Evolutionary conservation across 1,140 invertebrate species (phyloP).

Genomic region (Artemia franciscana): DNA sequence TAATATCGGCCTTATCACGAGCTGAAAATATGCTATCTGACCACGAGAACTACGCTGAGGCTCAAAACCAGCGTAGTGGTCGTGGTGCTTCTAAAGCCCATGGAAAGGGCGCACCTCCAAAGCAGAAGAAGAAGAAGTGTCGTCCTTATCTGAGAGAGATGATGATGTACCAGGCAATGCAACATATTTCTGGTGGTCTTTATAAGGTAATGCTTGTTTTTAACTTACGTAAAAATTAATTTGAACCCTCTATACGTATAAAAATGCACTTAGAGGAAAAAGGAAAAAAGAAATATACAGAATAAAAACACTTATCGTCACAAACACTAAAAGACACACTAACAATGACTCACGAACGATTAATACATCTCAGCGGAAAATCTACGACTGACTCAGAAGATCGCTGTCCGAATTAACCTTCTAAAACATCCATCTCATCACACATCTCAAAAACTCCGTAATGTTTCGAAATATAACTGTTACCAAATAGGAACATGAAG

Average conservation of each 20-base stretch:
- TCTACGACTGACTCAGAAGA: no score
- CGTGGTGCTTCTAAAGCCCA: background rate
- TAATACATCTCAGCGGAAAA: no score
- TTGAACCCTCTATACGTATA: no score
- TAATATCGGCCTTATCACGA: slow-evolving; percentile 64
- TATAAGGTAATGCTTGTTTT: slow-evolving; percentile 42
- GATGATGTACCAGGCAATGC: slow-evolving; percentile 61
- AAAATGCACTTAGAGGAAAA: background rate
- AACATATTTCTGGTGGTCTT: slow-evolving; percentile 81
- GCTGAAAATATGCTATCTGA: slow-evolving; percentile 62
- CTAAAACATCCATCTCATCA: no score
- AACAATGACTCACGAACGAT: no score
- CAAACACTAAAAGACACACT: no score
- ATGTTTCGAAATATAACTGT: no score
- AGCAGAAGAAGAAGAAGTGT: slow-evolving; percentile 22
- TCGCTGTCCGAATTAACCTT: no score
- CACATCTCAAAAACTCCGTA: no score
- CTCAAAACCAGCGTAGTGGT: slow-evolving; percentile 12
- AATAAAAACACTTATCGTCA: no score
- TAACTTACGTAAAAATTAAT: background rate
- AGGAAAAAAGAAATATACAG: background rate
- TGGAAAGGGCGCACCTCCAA: slow-evolving; percentile 12
- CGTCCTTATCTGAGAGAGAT: slow-evolving; percentile 59
- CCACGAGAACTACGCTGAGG: slow-evolving; percentile 34
- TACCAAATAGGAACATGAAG: no score